phyloP scores from a whole-genome alignment of 2,113 vertebrate genomes.

The Gavia stellata region DNA sequence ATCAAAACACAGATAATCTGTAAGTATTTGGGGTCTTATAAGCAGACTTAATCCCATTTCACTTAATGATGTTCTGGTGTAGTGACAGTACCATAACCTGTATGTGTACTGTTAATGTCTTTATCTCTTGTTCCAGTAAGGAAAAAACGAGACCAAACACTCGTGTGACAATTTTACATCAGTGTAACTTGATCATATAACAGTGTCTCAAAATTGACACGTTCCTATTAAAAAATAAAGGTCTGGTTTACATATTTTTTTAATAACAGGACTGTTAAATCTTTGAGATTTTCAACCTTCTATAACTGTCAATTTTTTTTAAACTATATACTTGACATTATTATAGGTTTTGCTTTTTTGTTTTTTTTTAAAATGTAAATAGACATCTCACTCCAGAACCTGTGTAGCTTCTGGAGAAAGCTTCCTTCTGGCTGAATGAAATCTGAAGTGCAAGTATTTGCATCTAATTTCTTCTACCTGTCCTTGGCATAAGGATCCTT shows the following conservation, averaged over 20 bases:
- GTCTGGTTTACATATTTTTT: neutral
- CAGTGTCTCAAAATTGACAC: neutral
- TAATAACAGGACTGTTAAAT: neutral
- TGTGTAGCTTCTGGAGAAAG: neutral
- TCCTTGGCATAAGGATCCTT: conserved; percentile 2
- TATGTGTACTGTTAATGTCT: neutral
- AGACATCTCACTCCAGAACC: neutral
- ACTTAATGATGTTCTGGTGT: neutral
- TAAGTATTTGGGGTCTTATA: neutral
- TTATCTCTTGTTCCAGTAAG: neutral
- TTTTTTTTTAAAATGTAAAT: neutral
- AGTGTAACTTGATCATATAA: neutral
- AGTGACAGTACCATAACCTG: neutral
- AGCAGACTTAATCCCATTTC: neutral
- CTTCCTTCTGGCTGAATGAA: neutral
- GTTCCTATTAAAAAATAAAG: neutral
- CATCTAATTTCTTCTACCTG: conserved; percentile 5
- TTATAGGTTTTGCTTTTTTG: neutral
- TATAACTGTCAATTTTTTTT: neutral
- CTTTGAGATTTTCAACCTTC: neutral
- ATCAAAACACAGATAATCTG: neutral
- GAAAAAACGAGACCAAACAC: neutral
- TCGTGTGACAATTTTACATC: neutral
- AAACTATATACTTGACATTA: neutral
- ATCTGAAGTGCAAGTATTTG: conserved; percentile 30